A percentile compares a stretch with the other conserved stretches of the same genome.
phyloP scores from a whole-genome alignment of 2,888 invertebrate genomes.

The Megalurothrips usitatus region DNA sequence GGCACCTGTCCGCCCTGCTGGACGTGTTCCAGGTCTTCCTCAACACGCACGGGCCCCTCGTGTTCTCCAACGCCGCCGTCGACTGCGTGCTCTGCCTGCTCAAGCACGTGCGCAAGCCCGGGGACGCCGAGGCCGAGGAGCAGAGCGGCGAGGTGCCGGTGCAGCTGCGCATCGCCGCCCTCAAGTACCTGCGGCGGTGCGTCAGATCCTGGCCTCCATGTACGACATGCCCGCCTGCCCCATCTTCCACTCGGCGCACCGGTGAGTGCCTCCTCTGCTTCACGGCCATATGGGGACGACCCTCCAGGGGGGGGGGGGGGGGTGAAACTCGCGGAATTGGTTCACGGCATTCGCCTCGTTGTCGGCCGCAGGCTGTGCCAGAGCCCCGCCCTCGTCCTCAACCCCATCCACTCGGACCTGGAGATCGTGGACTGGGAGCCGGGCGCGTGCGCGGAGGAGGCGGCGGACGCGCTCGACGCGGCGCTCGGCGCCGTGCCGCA shows the following conservation, averaged over 20 bases:
- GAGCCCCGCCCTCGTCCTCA: neutral
- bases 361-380: neutral
- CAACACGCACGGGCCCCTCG: conserved; percentile 85
- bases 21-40: conserved; percentile 94
- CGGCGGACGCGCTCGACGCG: neutral
- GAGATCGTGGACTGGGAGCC: conserved; percentile 25
- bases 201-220: conserved; percentile 87
- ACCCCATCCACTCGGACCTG: conserved; percentile 21
- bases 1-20: conserved; percentile 64
- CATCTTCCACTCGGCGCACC: conserved; percentile 81
- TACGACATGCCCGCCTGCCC: conserved; percentile 93
- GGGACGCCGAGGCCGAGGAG: conserved; percentile 34
- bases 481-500: conserved; percentile 11
- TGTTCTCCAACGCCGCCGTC: conserved; percentile 89
- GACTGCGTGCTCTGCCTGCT: conserved; percentile 90
- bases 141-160: conserved; percentile 17
- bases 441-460: conserved; percentile 1
- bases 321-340: no score
- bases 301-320: no score
- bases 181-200: conserved; percentile 80
- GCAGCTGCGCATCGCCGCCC: conserved; percentile 68
- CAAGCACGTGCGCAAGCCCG: conserved; percentile 58
- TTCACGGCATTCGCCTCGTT: no score
- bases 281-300: no score
- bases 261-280: conserved; percentile 38